Evolutionary conservation across 2,797 vertebrate species (phyloP).

Genomic region (Vipera latastei): DNA sequence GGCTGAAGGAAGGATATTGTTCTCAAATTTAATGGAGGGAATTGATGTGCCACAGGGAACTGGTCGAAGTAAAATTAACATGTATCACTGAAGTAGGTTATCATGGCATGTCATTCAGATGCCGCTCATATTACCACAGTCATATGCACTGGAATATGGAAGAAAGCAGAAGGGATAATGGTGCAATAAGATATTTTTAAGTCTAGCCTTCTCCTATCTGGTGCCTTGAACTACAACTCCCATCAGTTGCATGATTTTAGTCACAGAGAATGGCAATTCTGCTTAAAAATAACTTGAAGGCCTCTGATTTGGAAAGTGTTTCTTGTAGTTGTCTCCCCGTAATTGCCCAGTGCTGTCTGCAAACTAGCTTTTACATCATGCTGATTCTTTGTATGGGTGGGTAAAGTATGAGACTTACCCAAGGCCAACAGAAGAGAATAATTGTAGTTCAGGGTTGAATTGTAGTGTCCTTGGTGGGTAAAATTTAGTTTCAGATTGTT

Average conservation of each 20-base stretch:
- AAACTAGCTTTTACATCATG: background rate
- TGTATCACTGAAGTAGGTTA: constrained; percentile 26
- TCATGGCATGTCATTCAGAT: background rate
- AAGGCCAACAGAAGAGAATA: background rate
- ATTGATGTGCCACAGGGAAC: constrained; percentile 12
- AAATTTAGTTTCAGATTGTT: background rate
- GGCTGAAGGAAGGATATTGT: constrained; percentile 34
- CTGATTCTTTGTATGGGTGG: background rate
- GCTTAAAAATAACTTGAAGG: background rate
- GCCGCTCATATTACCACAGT: background rate
- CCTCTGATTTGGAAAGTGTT: background rate
- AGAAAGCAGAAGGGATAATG: background rate
- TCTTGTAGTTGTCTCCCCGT: background rate
- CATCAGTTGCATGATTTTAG: background rate
- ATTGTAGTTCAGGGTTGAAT: background rate
- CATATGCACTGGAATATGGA: background rate
- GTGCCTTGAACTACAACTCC: background rate
- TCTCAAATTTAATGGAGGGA: constrained; percentile 41
- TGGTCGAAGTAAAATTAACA: constrained; percentile 17
- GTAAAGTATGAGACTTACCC: background rate
- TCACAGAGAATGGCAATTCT: background rate
- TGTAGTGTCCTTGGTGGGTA: background rate
- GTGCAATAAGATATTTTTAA: background rate
- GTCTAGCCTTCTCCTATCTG: background rate
- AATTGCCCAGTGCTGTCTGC: background rate